Base-by-base conservation (phyloP, 2,888 invertebrate genomes). In the Andrena dorsata region DNA sequence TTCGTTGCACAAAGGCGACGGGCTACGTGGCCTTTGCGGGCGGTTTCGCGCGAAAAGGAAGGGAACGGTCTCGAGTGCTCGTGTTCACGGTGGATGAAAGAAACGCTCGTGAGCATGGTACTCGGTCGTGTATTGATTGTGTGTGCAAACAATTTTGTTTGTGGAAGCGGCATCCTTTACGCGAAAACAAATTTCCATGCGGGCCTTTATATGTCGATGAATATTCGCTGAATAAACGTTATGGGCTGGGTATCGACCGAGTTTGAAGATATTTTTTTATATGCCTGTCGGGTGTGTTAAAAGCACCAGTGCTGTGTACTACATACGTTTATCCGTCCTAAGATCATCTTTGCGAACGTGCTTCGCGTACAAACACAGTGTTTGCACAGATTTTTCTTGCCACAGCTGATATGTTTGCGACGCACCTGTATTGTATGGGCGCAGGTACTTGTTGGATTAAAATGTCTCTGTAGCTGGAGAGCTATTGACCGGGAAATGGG, bases 1-100 rank as follows among this genome's bases (percentile, higher is more conserved):
- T 85, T 77, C 82, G 70, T 86, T 73, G 80, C 76, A 79, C 78
- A 76, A 79, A 79, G 76, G 76, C 76, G 68, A 35, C 41, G 41
- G 60, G n/a, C 66, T 75, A 75, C 76, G 76, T 76, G 76, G 68
- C 53, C 76, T 68, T 78, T 74, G 74, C 71, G 61, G 53, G 61
- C 56, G 32, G 49, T 53, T 56, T 64, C 66, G 68, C 56, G 64
- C 76, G 56, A 76, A 64, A 65, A 60, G 56, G 58, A 69, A 35
- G 63, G 63, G 56, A 49, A 56, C 8, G 23, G 61, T 26, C 32
- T 75, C 72, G 80, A 83, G 83, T 83, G 68, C 84, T 71, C 64
- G 41, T 66, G 69, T 56, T 51, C 49, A 28, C 58, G 74, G 28
- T 64, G 71, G 64, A 69, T 65, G 63, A 80, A 80, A 80, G 65